phyloP scores from a whole-genome alignment of 1,140 invertebrate genomes.

The Leptestheria dahalacensis region DNA sequence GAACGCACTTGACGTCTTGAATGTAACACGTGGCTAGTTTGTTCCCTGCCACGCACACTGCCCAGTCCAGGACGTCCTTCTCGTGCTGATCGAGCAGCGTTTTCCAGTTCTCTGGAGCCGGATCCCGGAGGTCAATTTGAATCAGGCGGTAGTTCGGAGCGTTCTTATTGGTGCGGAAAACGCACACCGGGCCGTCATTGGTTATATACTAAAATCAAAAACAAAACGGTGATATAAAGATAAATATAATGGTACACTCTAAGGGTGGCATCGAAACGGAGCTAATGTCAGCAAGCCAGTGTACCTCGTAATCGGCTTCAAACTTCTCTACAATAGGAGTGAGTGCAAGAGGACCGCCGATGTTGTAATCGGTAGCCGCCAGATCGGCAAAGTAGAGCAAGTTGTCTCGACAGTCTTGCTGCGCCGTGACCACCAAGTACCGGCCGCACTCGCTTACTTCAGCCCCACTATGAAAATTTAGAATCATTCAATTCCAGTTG shows the following conservation, averaged over 20 bases:
- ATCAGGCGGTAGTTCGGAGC: conserved; percentile 82
- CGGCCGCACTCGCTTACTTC: conserved; percentile 78
- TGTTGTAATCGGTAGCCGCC: conserved; percentile 31
- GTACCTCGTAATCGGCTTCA: conserved; percentile 86
- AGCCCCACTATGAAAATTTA: conserved; percentile 39
- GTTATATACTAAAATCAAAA: conserved; percentile 62
- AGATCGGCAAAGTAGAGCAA: conserved; percentile 69
- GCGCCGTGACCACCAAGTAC: conserved; percentile 64
- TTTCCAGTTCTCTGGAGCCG: conserved; percentile 60
- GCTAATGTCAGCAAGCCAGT: too few relatives aligned
- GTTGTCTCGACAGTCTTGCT: conserved; percentile 77
- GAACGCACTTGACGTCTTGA: conserved; percentile 88
- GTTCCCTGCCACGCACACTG: conserved; percentile 59
- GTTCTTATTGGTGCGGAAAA: conserved; percentile 86
- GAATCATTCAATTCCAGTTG: conserved; percentile 10
- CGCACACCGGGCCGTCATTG: conserved; percentile 64
- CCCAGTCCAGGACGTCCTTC: conserved; percentile 80
- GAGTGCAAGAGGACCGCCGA: conserved; percentile 45
- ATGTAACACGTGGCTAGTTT: conserved; percentile 85
- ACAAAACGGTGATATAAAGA: background rate
- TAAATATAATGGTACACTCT: too few relatives aligned
- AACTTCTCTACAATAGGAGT: conserved; percentile 71
- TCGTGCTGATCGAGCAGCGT: conserved; percentile 70
- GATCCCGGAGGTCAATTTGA: conserved; percentile 70
- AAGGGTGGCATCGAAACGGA: too few relatives aligned